Evolutionary conservation across 1,140 invertebrate species (phyloP).

Genomic region (Ips nitidus): DNA sequence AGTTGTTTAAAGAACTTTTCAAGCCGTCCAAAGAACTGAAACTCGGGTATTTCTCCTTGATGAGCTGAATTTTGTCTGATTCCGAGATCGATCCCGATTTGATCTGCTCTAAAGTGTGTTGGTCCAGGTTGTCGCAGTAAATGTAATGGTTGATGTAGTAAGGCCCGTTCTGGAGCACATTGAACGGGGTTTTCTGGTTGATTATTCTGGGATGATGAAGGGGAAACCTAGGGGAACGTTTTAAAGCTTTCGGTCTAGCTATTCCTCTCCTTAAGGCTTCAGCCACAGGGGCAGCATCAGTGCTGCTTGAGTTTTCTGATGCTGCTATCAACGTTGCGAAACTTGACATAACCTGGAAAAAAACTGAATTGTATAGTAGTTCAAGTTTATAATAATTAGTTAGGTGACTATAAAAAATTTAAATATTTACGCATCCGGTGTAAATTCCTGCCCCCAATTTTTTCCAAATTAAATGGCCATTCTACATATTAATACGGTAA

Average conservation of each 20-base stretch:
- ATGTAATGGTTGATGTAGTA: slow-evolving; percentile 30
- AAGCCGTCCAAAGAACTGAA: background rate
- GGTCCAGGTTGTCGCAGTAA: slow-evolving; percentile 26
- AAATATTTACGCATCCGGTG: no score
- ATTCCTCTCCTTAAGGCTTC: background rate
- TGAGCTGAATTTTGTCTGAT: slow-evolving; percentile 9
- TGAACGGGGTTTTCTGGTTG: slow-evolving; percentile 13
- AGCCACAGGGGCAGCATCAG: background rate
- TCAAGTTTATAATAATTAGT: background rate
- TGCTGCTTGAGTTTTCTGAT: background rate
- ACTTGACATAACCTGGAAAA: background rate
- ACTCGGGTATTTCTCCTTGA: slow-evolving; percentile 4
- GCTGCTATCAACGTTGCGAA: background rate
- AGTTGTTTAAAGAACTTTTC: slow-evolving; percentile 1
- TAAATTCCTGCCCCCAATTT: background rate
- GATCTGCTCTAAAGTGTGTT: slow-evolving; percentile 6
- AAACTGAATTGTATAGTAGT: background rate
- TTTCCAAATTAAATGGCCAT: background rate
- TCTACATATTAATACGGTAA: no score
- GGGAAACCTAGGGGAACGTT: slow-evolving; percentile 6
- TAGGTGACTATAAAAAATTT: no score
- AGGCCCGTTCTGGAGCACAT: slow-evolving; percentile 17
- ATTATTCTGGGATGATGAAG: background rate
- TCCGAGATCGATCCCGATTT: slow-evolving; percentile 9
- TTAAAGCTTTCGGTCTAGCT: background rate